Evolutionary conservation across 1,140 invertebrate genomes (phyloP), one percentile per base, ranked within the genome.

Genomic region (Amyelois transitella): DNA sequence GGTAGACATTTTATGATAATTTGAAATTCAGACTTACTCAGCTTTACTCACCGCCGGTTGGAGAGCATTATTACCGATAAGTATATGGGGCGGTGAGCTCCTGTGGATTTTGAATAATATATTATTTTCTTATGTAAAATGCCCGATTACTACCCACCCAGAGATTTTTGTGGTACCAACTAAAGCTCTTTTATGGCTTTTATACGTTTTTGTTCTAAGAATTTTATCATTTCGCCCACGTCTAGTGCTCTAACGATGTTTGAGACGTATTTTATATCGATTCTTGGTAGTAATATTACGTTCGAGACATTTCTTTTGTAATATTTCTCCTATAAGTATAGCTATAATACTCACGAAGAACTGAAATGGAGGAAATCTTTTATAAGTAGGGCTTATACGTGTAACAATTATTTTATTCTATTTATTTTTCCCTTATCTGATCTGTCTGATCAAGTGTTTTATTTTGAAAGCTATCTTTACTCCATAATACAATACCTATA

Each of bases 121-220:
- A 86, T 86, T 78, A 84, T 84, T 80, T 86, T 81, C 79, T 77
- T 86, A 86, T 86, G 83, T 84, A 83, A 86, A 86, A 86, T 84
- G 81, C 69, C 75, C 83, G 81, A 84, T 84, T 84, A 83, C 77
- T 74, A 65, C 74, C 77, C 76, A 77, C 72, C 71, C 60, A 64
- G 77, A 83, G 81, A 86, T 86, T 81, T 81, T 71, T 75, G 72
- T 66, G 69, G 58, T 62, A 53, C 48, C 77, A 72, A 78, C 68
- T 65, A 75, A 77, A 80, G 67, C 71, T 77, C 76, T 66, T 82
- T 86, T 86, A 84, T 82, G 75, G 68, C 72, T 74, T 81, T 82
- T 77, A 80, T 84, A 77, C 69, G 69, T 78, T 75, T 72, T 78
- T 77, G 71, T 82, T 82, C 74, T 82, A 75, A 76, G 77, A 78